These are phyloP conservation scores for Neoseiulus cucumeris DNA, from an alignment of 1,140 invertebrate species.

Conservation along the genomic window DNA sequence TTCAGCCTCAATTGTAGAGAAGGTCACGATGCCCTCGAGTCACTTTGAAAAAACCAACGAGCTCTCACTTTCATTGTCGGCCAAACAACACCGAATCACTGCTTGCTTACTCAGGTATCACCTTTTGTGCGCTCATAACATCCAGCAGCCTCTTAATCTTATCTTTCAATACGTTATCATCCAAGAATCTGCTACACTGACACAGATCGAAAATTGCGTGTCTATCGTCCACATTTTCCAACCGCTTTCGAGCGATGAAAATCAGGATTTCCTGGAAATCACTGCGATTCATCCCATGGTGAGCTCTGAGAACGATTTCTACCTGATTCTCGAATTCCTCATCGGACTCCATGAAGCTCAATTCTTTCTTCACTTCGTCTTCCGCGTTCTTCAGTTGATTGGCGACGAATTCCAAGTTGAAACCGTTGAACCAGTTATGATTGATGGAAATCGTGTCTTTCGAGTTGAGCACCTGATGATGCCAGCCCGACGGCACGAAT, in stretches of 20 bases:
- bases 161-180: neutral
- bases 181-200: neutral
- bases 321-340: conserved; percentile 46
- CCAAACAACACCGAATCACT: too few relatives aligned
- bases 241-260: conserved; percentile 33
- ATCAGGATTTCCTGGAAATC: conserved; percentile 46
- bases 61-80: too few relatives aligned
- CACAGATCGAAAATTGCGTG: neutral
- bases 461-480: conserved; percentile 86
- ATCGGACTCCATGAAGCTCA: conserved; percentile 46
- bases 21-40: too few relatives aligned
- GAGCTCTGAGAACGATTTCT: conserved; percentile 54
- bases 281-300: conserved; percentile 57
- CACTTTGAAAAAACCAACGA: too few relatives aligned
- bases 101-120: too few relatives aligned
- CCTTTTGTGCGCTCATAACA: too few relatives aligned
- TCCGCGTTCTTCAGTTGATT: conserved; percentile 41
- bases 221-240: conserved; percentile 20
- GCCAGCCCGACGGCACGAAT: conserved; percentile 89
- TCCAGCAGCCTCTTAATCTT: too few relatives aligned
- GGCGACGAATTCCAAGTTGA: conserved; percentile 58
- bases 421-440: conserved; percentile 90
- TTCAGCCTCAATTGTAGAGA: too few relatives aligned
- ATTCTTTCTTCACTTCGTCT: conserved; percentile 49
- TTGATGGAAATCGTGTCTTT: conserved; percentile 88